Percentiles rank a stretch among this genome's conserved stretches.
Evolutionary conservation across 2,113 vertebrate species (phyloP).

Genomic region (Chaetodon auriga): DNA sequence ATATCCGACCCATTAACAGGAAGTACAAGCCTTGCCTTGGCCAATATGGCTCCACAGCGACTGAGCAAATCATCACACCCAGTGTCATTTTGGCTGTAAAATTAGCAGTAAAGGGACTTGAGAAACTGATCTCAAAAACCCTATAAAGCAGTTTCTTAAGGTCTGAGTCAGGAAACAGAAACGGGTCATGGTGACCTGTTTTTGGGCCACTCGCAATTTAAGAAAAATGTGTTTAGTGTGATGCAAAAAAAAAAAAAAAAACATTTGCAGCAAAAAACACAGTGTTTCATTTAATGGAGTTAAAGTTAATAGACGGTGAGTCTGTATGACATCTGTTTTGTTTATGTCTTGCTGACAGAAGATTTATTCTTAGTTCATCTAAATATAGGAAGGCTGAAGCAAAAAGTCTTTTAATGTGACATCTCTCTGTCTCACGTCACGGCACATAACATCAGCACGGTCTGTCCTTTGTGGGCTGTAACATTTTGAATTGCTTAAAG

Average conservation of each 20-base stretch:
- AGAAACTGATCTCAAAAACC: slow-evolving; percentile 58
- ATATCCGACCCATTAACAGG: slow-evolving; percentile 79
- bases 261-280: too few species aligned
- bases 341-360: not conserved
- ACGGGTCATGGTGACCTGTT: not conserved
- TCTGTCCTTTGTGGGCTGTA: not conserved
- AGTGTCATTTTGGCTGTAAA: slow-evolving; percentile 74
- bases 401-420: slow-evolving; percentile 7
- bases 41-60: slow-evolving; percentile 78
- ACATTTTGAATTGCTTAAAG: slow-evolving; percentile 21
- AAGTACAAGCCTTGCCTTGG: slow-evolving; percentile 76
- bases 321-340: not conserved
- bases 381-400: not conserved
- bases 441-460: not conserved
- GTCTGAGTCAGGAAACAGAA: slow-evolving; percentile 45
- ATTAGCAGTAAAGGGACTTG: slow-evolving; percentile 73
- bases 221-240: not conserved
- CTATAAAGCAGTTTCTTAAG: slow-evolving; percentile 61
- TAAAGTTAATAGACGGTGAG: not conserved
- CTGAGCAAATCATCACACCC: slow-evolving; percentile 76
- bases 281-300: too few species aligned
- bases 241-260: not conserved
- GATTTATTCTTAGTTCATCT: not conserved
- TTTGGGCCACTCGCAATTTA: slow-evolving; percentile 21
- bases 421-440: not conserved